Evolutionary conservation across 2,888 invertebrate species (phyloP), one percentile per base, ranked within the genome.

Genomic region (Cordylochernes scorpioides): DNA sequence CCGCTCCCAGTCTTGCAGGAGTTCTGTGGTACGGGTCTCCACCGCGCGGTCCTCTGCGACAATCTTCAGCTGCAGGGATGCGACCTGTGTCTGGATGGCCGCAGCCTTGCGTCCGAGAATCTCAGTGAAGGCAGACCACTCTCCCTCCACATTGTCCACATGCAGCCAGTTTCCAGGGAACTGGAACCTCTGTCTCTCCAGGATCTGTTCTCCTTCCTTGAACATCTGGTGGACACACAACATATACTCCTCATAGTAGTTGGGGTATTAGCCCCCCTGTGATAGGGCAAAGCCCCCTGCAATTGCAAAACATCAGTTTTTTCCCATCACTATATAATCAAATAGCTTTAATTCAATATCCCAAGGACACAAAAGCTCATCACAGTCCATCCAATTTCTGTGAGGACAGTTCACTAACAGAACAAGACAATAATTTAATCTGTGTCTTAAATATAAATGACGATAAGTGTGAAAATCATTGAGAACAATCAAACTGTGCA

Each of bases 61-160:
- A 42, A 99, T 97, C 58, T 99, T 97, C 56, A 86, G 75, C 58
- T 97, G 97, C 28, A 99, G 63, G 30, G 78, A 82, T 2, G 80
- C 77, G 15, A 84, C 72, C 59, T 88, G 88, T 2, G 78, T 77
- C 51, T 88, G 88, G 45, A 91, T 91, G 24, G 82, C 77, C 1
- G 82, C 74, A 52, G 97, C 94, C 57, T 97, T 97, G 31, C 97
- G 68, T 49, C 82, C 77, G 55, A 99, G 82, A 36, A 99, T 97
- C 57, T 99, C 97, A 50, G 82, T 84, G 51, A 99, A 94, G 0
- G 97, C 94, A 25, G 84, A 78, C 97, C 97, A 99, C 63, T 99
- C 99, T 2, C 97, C 97, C 56, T 97, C 94, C 33, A 99, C 75
- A 51, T 94, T 88, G 53, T 99, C 97, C 24, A 91, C 88, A 50